Conservation (phyloP, 30 jellyfish, hydroid and myxozoan species). For the Clytia hemisphaerica region DNA sequence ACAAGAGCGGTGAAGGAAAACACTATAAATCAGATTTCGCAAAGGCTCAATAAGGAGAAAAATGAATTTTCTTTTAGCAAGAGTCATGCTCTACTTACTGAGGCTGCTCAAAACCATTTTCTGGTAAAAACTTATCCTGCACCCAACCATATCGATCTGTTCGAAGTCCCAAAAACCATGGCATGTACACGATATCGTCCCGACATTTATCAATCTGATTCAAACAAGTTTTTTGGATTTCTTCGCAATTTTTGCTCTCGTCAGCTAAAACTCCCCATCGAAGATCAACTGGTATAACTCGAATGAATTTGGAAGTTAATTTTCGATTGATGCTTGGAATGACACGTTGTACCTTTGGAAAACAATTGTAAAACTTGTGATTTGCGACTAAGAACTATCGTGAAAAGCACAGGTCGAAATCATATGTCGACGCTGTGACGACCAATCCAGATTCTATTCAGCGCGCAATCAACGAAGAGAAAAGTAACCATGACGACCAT, state of each 20-base stretch:
- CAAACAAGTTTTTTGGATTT: background rate
- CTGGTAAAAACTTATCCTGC: background rate
- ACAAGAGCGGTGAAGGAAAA: no score
- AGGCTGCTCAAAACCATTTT: background rate
- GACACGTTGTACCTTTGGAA: background rate
- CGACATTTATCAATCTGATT: background rate
- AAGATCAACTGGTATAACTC: background rate
- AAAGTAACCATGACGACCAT: no score
- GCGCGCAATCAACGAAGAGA: no score
- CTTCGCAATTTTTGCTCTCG: background rate
- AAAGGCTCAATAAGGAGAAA: no score
- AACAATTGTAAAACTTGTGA: no score
- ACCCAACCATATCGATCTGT: conserved; percentile 3
- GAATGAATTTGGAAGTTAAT: background rate
- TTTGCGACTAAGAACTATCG: no score
- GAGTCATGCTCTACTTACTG: no score
- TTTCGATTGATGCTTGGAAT: background rate
- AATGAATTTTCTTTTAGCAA: no score
- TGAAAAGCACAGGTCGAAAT: no score
- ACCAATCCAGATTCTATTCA: no score
- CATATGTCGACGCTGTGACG: no score
- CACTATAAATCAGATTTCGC: no score
- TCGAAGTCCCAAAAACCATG: conserved; percentile 7
- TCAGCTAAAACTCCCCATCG: conserved; percentile 1
- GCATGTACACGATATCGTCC: background rate